Percentiles rank a stretch among this genome's conserved stretches.
These are phyloP conservation scores for Telmatochromis sp. DNA, from an alignment of 2,113 vertebrate species.

Conservation along the genomic window DNA sequence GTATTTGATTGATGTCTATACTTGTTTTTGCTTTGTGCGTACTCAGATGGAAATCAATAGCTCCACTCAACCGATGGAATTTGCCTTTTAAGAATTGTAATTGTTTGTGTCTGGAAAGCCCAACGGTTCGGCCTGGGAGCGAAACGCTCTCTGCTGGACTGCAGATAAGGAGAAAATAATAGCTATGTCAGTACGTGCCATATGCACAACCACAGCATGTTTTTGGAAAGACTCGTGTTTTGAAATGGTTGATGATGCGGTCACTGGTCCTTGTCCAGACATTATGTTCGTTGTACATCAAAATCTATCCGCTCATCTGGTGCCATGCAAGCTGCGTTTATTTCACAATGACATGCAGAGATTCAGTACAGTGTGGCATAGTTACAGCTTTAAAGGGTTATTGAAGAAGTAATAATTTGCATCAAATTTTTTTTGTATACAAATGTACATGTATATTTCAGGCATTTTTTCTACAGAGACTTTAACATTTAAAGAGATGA, in stretches of 20 bases:
- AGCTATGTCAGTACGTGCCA: not conserved
- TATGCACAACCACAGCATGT: slow-evolving; percentile 1
- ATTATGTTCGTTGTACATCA: slow-evolving; percentile 16
- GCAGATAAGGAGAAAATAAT: slow-evolving; percentile 29
- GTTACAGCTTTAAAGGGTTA: slow-evolving; percentile 53
- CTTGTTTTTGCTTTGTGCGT: slow-evolving; percentile 26
- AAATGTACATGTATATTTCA: slow-evolving; percentile 63
- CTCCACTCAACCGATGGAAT: slow-evolving; percentile 42
- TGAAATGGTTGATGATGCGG: slow-evolving; percentile 12
- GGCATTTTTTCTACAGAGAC: slow-evolving; percentile 73
- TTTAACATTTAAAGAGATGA: slow-evolving; percentile 67
- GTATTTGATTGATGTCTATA: slow-evolving; percentile 33
- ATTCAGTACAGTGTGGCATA: slow-evolving; percentile 9
- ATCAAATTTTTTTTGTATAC: slow-evolving; percentile 71
- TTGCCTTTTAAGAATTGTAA: slow-evolving; percentile 43
- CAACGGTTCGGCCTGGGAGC: not conserved
- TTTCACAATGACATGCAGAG: slow-evolving; percentile 1
- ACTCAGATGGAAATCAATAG: slow-evolving; percentile 54
- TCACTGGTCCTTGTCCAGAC: slow-evolving; percentile 42
- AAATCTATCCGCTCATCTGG: slow-evolving; percentile 1
- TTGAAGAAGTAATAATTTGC: slow-evolving; percentile 66
- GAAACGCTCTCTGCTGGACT: slow-evolving; percentile 12
- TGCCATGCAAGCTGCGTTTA: slow-evolving; percentile 23
- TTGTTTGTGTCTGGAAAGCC: slow-evolving; percentile 32
- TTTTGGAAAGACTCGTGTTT: slow-evolving; percentile 1